Evolutionary conservation across 2,888 invertebrate genomes (phyloP).

Genomic region (Heliconius aoede): DNA sequence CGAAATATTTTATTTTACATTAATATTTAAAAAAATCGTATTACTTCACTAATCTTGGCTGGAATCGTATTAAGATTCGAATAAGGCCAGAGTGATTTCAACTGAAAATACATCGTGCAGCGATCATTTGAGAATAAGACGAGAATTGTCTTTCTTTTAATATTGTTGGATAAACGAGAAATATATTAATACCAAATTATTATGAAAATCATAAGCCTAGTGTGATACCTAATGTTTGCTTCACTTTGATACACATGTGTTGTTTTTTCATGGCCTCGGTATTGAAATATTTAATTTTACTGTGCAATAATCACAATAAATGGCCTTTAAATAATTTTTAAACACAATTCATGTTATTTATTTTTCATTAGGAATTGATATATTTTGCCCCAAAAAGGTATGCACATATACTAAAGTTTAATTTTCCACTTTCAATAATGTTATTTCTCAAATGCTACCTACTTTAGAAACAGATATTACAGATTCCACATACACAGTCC

Average conservation of each 20-base stretch:
- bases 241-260: background rate
- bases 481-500: constrained; percentile 1
- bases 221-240: constrained; percentile 26
- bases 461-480: constrained; percentile 16
- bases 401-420: constrained; percentile 16
- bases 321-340: background rate
- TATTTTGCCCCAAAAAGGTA: constrained; percentile 18
- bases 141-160: constrained; percentile 20
- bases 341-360: constrained; percentile 1
- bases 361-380: constrained; percentile 7
- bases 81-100: constrained; percentile 65
- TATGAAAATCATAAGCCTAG: constrained; percentile 26
- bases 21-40: constrained; percentile 61
- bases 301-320: constrained; percentile 11
- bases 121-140: constrained; percentile 37
- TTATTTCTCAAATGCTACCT: constrained; percentile 2
- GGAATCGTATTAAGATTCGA: constrained; percentile 75
- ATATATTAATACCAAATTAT: constrained; percentile 9
- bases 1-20: constrained; percentile 78
- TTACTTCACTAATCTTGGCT: constrained; percentile 68
- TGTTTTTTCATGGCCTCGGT: background rate
- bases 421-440: constrained; percentile 6
- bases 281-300: background rate
- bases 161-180: constrained; percentile 18
- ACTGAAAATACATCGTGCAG: constrained; percentile 40